Conservation (phyloP, 2,797 vertebrate genomes). For the Hydrophis major region DNA sequence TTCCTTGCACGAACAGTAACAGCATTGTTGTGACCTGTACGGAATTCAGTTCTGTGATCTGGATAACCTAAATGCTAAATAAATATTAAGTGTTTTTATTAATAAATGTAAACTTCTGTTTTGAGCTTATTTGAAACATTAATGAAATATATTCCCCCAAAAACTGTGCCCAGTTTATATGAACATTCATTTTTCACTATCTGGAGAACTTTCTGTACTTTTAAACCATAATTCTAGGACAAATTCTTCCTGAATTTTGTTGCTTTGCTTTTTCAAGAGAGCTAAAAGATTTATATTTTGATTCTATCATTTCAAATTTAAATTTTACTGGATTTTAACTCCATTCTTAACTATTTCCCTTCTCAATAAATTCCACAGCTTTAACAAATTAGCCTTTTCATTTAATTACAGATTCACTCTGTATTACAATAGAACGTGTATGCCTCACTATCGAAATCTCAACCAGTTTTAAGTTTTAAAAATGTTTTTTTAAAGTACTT, state of each 20-base stretch:
- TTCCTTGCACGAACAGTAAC: background rate
- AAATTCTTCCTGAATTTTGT: background rate
- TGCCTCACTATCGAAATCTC: background rate
- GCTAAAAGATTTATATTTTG: background rate
- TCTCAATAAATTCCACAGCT: background rate
- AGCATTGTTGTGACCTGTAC: background rate
- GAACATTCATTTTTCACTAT: background rate
- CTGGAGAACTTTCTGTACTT: background rate
- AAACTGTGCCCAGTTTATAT: background rate
- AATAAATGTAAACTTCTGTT: background rate
- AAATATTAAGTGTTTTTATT: background rate
- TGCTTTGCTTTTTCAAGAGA: background rate
- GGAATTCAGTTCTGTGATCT: background rate
- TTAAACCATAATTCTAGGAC: background rate
- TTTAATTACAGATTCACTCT: background rate
- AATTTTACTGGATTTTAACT: background rate
- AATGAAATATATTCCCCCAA: background rate
- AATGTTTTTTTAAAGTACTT: background rate
- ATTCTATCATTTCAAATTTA: constrained; percentile 3
- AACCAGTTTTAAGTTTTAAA: constrained; percentile 12
- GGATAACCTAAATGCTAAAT: background rate
- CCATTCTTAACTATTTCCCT: background rate
- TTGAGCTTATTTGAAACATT: background rate
- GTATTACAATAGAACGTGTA: background rate
- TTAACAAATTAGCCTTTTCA: background rate